Conservation (phyloP, 2,797 vertebrate genomes). For the Sphenopsis melanotis region DNA sequence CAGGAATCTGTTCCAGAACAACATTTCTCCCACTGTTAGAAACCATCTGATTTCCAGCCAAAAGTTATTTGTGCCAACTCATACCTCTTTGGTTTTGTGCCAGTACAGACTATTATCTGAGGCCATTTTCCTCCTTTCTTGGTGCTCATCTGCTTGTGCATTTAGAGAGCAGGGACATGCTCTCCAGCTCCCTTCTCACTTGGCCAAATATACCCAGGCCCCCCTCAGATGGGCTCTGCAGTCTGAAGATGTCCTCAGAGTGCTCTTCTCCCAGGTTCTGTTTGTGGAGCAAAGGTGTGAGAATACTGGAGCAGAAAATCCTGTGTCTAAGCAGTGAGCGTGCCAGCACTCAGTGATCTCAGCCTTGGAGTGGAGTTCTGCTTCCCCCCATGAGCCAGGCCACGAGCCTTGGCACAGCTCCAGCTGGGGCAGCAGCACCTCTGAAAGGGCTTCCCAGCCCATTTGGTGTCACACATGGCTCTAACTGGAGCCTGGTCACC, state of each 20-base stretch:
- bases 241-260: not conserved
- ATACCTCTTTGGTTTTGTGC: constrained; percentile 8
- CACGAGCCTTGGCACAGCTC: not conserved
- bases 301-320: fast-evolving
- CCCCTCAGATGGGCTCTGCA: not conserved
- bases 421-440: not conserved
- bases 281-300: not conserved
- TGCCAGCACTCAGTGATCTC: not conserved
- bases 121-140: not conserved
- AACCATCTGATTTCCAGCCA: constrained; percentile 30
- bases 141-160: not conserved
- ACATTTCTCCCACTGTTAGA: constrained; percentile 34
- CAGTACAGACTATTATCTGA: not conserved
- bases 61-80: constrained; percentile 37
- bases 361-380: not conserved
- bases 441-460: not conserved
- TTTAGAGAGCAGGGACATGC: not conserved
- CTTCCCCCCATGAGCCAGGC: not conserved
- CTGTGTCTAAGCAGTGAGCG: not conserved
- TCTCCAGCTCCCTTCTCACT: not conserved
- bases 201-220: not conserved
- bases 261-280: not conserved
- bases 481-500: not conserved
- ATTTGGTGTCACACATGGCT: fast-evolving
- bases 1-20: constrained; percentile 50